These are phyloP conservation scores for Galleria mellonella DNA, from an alignment of 1,140 invertebrate genomes.

Conservation along the genomic window DNA sequence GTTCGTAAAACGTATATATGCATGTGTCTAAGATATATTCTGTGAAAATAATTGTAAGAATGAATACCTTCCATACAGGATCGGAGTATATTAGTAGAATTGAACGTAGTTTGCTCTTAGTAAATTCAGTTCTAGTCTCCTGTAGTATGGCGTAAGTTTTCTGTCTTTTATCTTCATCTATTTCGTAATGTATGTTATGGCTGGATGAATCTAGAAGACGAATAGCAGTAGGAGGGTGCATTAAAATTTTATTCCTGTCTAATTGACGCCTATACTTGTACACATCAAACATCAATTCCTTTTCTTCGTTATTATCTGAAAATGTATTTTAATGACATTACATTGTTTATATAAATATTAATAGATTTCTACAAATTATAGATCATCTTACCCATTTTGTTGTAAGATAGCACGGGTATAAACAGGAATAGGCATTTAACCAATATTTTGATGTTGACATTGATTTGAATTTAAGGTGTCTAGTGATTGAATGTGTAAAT, in stretches of 20 bases:
- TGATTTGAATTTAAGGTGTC: too few species aligned
- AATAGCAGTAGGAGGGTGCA: neutral
- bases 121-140: conserved; percentile 48
- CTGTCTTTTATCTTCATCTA: conserved; percentile 32
- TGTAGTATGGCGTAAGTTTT: conserved; percentile 57
- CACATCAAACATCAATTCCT: conserved; percentile 28
- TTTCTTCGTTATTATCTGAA: conserved; percentile 8
- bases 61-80: conserved; percentile 47
- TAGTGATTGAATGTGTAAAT: too few species aligned
- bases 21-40: conserved; percentile 50
- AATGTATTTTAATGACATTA: too few species aligned
- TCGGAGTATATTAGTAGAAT: conserved; percentile 49
- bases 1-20: conserved; percentile 47
- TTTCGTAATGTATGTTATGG: conserved; percentile 27
- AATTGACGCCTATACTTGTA: conserved; percentile 42
- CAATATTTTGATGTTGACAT: too few species aligned
- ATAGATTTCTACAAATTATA: too few species aligned
- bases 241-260: conserved; percentile 14
- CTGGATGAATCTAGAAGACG: neutral
- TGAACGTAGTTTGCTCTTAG: conserved; percentile 39
- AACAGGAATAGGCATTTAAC: too few species aligned
- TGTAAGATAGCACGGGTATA: too few species aligned
- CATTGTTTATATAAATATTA: too few species aligned
- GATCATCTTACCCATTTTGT: neutral
- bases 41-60: conserved; percentile 38